A percentile compares a stretch with the other conserved stretches of the same genome.
phyloP scores from a whole-genome alignment of 1,140 invertebrate genomes.

The Melipona quadrifasciata region DNA sequence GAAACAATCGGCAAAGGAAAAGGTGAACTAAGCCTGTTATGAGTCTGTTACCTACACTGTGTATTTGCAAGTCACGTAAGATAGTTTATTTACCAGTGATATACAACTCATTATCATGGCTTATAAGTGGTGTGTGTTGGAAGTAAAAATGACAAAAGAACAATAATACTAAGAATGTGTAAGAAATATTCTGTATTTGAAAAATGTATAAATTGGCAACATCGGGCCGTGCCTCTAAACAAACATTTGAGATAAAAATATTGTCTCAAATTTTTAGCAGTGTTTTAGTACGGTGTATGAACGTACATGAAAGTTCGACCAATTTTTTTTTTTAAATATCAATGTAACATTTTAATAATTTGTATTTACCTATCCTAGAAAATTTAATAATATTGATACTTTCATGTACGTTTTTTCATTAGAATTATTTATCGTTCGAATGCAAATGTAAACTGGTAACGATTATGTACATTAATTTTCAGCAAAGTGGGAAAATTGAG shows the following conservation, averaged over 20 bases:
- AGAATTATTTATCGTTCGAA: conserved; percentile 57
- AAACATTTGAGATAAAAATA: conserved; percentile 40
- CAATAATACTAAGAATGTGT: conserved; percentile 23
- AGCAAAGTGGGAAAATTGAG: conserved; percentile 60
- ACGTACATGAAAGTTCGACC: conserved; percentile 61
- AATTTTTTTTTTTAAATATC: conserved; percentile 27
- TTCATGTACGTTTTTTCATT: conserved; percentile 59
- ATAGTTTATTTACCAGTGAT: conserved; percentile 29
- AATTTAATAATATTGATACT: conserved; percentile 25
- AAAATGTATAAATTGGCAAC: conserved; percentile 52
- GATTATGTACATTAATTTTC: conserved; percentile 34
- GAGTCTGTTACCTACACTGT: conserved; percentile 17
- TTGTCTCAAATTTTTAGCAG: conserved; percentile 64
- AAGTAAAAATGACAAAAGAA: conserved; percentile 25
- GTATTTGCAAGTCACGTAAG: conserved; percentile 1
- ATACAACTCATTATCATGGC: conserved; percentile 13
- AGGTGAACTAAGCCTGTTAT: conserved; percentile 30
- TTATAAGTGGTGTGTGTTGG: conserved; percentile 29
- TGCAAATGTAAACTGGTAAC: conserved; percentile 50
- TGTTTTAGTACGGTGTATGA: conserved; percentile 50
- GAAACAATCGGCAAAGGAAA: conserved; percentile 23
- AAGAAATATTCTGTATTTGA: conserved; percentile 33
- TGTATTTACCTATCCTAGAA: conserved; percentile 26
- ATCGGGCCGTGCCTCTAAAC: conserved; percentile 41
- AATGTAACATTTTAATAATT: conserved; percentile 16